Conservation (phyloP, 2,888 invertebrate species). For the Mayetiola destructor region DNA sequence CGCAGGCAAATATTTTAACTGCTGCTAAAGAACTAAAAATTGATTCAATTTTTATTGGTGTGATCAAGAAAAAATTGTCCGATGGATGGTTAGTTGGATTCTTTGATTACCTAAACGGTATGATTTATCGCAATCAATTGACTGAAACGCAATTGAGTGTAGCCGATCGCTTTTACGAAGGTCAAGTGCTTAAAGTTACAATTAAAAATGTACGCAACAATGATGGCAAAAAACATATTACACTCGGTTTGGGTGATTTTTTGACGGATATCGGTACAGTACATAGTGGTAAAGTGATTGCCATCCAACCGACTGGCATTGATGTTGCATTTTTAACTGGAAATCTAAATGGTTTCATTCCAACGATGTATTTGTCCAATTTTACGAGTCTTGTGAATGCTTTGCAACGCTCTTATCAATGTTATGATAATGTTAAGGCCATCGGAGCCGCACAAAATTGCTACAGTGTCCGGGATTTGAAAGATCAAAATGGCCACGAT, state of each 20-base stretch:
- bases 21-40: conserved; percentile 38
- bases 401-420: conserved; percentile 24
- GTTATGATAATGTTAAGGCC: conserved; percentile 23
- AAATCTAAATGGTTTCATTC: conserved; percentile 9
- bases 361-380: conserved; percentile 27
- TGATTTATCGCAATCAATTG: conserved; percentile 26
- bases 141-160: conserved; percentile 20
- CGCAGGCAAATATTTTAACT: conserved; percentile 39
- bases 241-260: conserved; percentile 15
- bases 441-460: conserved; percentile 29
- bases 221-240: conserved; percentile 24
- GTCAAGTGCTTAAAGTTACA: conserved; percentile 30
- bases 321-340: conserved; percentile 1
- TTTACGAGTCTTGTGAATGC: conserved; percentile 27
- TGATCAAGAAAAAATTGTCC: conserved; percentile 27
- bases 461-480: conserved; percentile 31
- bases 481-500: conserved; percentile 24
- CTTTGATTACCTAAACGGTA: conserved; percentile 33
- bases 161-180: conserved; percentile 25
- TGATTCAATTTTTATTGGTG: conserved; percentile 33
- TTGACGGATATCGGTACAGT: neutral
- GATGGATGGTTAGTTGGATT: conserved; percentile 29
- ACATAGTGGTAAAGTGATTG: neutral
- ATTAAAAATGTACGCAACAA: conserved; percentile 21
- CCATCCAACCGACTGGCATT: neutral